A percentile compares a stretch with the other conserved stretches of the same genome.
phyloP scores from a whole-genome alignment of 2,797 vertebrate genomes.

The Sardinella longiceps region DNA sequence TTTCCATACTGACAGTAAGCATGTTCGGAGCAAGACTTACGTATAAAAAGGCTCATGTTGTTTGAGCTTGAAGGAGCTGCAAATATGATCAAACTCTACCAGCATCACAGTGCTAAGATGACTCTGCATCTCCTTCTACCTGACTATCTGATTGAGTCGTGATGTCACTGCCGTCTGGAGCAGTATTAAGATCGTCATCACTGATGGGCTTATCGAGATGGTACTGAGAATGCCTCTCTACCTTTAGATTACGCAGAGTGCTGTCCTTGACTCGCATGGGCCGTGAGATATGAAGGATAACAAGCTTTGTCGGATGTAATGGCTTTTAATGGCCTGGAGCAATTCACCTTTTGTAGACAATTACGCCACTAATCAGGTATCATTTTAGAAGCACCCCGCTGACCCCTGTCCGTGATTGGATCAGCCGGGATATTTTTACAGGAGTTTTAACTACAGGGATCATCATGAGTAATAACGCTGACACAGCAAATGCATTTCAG shows the following conservation, averaged over 20 bases:
- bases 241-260: background rate
- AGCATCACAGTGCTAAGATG: background rate
- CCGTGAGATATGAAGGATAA: background rate
- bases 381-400: background rate
- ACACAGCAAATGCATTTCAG: background rate
- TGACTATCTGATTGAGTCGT: background rate
- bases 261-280: background rate
- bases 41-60: no score
- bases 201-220: background rate
- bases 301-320: background rate
- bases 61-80: no score
- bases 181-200: background rate
- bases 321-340: conserved; percentile 7
- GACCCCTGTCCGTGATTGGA: background rate
- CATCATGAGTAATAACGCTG: background rate
- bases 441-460: background rate
- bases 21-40: no score
- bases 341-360: conserved; percentile 23
- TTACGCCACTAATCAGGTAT: conserved; percentile 2
- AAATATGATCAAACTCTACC: background rate
- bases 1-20: no score
- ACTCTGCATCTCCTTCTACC: conserved; percentile 40
- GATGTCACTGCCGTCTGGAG: background rate
- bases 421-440: conserved; percentile 1
- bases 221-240: background rate